phyloP scores from a whole-genome alignment of 1,140 invertebrate genomes.

The Teleogryllus occipitalis region DNA sequence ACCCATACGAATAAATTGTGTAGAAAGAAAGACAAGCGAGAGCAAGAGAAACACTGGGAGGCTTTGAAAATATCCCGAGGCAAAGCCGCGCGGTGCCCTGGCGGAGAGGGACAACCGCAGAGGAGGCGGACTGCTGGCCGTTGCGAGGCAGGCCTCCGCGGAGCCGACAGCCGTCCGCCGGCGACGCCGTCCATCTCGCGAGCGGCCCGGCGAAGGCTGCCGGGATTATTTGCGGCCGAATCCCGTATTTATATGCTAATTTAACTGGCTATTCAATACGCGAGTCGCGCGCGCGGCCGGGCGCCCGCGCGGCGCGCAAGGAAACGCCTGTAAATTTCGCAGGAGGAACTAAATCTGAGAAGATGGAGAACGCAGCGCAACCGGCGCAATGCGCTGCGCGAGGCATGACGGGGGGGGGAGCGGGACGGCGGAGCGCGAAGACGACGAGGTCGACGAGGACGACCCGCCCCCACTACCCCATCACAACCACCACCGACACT shows the following conservation, averaged over 20 bases:
- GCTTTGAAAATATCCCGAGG: no score
- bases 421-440: not conserved
- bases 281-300: no score
- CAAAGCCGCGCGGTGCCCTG: no score
- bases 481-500: no score
- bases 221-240: not conserved
- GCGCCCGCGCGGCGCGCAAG: not conserved
- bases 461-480: no score
- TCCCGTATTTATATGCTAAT: not conserved
- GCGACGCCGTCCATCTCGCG: not conserved
- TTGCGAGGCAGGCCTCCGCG: not conserved
- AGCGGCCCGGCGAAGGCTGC: not conserved
- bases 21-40: not conserved
- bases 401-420: not conserved
- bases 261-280: not conserved
- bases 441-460: no score
- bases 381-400: not conserved
- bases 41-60: not conserved
- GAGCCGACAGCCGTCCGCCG: not conserved
- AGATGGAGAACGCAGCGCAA: not conserved
- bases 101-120: no score
- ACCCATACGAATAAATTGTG: not conserved
- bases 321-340: not conserved
- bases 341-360: not conserved
- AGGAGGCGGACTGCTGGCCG: not conserved